Base-by-base conservation (phyloP, 2,113 vertebrate species). In the Trinectes maculatus region DNA sequence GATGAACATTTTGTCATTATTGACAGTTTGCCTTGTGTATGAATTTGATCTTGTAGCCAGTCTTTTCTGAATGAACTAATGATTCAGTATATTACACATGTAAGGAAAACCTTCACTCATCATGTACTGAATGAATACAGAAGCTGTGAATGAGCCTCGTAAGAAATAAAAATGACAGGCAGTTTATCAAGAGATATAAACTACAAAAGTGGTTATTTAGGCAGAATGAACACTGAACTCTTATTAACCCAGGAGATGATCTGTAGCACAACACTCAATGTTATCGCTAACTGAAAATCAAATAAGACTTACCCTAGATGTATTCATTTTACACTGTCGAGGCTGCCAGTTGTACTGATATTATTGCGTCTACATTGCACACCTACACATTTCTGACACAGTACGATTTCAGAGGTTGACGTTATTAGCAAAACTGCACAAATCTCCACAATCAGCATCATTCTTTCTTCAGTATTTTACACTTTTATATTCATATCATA, bases 401-500 rank as follows among this genome's bases (percentile, higher is more conserved):
- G 25, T 12, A 55, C 16, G 8, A 15, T 24, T 39, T 46, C 43
- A 52, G 9, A 22, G 31, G 15, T 8, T 70, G 16, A 15, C 29
- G 48, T 9, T 40, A 46, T 18, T 10, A 19, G 26, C 2, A 7
- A 28, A 12, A 34, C 40, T 18, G 53, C 18, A 60, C 43, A 47
- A 13, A 39, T 21, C 24, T 34, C 29, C 37, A 63, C 3, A 26
- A 70, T 25, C 55, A 46, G 7, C 9, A 36, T 39, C 29, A 37
- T 44, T 46, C 1, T 55, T 46, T 46, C 22, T 64, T 64, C 21
- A 34, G 16, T 25, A 7, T 15, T 22, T 44, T 46, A 28, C 11
- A 42, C 9, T 6, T 51, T 51, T n/a, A 56, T 22, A 11, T 15
- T 10, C 13, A 28, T 60, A 71, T 85, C 66, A 56, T 28, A 16